phyloP scores from a whole-genome alignment of 2,888 invertebrate species.

The Coelopa pilipes region DNA sequence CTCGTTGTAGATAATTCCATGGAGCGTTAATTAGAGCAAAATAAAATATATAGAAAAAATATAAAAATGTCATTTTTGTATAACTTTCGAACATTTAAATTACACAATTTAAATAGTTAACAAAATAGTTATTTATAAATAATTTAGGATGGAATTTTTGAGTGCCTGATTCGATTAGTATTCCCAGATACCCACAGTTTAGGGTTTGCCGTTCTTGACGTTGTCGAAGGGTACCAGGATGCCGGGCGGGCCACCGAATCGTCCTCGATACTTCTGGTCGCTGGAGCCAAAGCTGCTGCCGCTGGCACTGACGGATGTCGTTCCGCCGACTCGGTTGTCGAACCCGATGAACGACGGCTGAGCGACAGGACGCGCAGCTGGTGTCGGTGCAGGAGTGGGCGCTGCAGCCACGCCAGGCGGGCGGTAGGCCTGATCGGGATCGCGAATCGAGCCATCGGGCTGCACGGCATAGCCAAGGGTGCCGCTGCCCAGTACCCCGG shows the following conservation, averaged over 20 bases:
- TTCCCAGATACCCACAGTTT: neutral
- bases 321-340: conserved; percentile 36
- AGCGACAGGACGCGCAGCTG: neutral
- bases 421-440: conserved; percentile 36
- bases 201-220: conserved; percentile 45
- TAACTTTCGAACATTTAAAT: neutral
- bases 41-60: neutral
- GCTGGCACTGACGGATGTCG: conserved; percentile 31
- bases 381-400: neutral
- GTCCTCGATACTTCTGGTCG: conserved; percentile 51
- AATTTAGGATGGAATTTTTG: neutral
- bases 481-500: conserved; percentile 52
- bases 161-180: neutral
- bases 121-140: conserved; percentile 10
- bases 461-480: conserved; percentile 49
- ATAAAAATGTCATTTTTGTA: neutral
- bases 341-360: conserved; percentile 23
- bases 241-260: conserved; percentile 66
- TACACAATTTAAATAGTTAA: neutral
- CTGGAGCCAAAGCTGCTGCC: neutral
- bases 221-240: conserved; percentile 63
- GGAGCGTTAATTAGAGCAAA: neutral
- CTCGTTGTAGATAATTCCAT: neutral
- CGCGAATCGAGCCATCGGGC: conserved; percentile 46
- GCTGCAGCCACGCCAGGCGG: neutral